Base-by-base conservation (phyloP, 1,140 invertebrate species). In the Oscheius sp. region DNA sequence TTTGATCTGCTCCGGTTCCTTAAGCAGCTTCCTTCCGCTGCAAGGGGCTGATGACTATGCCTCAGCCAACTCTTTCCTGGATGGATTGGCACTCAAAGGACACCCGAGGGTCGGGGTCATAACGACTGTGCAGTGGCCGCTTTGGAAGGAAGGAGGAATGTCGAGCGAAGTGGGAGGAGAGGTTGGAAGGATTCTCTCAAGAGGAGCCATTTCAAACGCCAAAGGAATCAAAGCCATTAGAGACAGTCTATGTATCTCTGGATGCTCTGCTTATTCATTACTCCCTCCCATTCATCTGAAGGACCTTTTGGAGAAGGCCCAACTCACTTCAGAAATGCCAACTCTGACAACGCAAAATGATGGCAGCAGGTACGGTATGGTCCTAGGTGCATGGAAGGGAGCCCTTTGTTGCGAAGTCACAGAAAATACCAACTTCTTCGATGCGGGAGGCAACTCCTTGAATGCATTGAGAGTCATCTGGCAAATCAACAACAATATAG, bases 401-500 rank as follows among this genome's bases (percentile, higher is more conserved):
- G 35, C 65, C 0, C 61, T 77, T 52, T 35, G 55, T 23, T 2
- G 32, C 3, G 36, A 15, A 34, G 42, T 77, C 32, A 52, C 23
- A 7, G 31, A 42, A n/a, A 26, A 3, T 1, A 62, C 74, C 7
- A 79, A 81, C 35, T 81, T 81, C 59, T 81, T 81, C 52, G 52
- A 49, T 3, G 65, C 79, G 10, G 80, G 80, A 34, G 80, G 80
- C 3, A 74, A 82, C 62, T 81, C 80, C 38, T 62, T 81, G 13
- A 81, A 70, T 67, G 80, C 64, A 26, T 35, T 81, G n/a, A 74
- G 79, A 64, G 34, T 81, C 26, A 58, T 66, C 26, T 82, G 79
- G 80, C 13, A 66, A 18, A 32, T 82, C 2, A 62, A 79, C 31
- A 67, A 76, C 13, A n/a, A 49, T 2, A 31, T 67, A 26, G 62